Base-by-base conservation (phyloP, 1,140 invertebrate genomes). In the Atta cephalotes region DNA sequence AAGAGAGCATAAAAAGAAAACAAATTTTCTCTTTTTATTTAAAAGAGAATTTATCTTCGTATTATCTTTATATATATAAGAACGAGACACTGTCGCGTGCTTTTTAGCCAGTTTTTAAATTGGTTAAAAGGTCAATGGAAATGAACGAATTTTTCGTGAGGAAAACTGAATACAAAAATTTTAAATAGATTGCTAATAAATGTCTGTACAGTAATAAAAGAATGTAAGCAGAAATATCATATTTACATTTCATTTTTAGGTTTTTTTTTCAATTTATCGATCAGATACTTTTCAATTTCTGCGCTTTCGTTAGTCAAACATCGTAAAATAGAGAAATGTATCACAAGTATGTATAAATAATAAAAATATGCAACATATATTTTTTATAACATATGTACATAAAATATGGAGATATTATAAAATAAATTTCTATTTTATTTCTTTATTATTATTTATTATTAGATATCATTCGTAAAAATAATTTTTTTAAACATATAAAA, bases 211-310 rank as follows among this genome's bases (percentile, higher is more conserved):
- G 12, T 21, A 49, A 12, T 28, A 6, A 53, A 66, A 18, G n/a
- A n/a, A 31, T 16, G 16, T 66, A 66, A 9, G 18, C 12, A 18
- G 0, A 51, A 18, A 66, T 35, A 21, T 79, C 5, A 14, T 65
- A 0, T 49, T 78, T 66, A 35, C 18, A 5, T 5, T 21, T 65
- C 0, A 9, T 76, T 51, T 5, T 31, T 39, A 39, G 2, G 0
- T 68, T 66, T 28, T 35, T 25, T 66, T 35, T 66, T 25, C 39
- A 78, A 78, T 78, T 45, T 16, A 78, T 78, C 60, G 10, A 65
- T 49, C 25, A 78, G 3, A 63, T 18, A 4, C 0, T 4, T 2
- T 4, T 0, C 7, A 2, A 35, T 51, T 51, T 79, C 9, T 9
- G 2, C 35, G n/a, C 2, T 14, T 51, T 51, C 18, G 5, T 45